Base-by-base conservation (phyloP, 2,888 invertebrate genomes). In the Dicycla oo region DNA sequence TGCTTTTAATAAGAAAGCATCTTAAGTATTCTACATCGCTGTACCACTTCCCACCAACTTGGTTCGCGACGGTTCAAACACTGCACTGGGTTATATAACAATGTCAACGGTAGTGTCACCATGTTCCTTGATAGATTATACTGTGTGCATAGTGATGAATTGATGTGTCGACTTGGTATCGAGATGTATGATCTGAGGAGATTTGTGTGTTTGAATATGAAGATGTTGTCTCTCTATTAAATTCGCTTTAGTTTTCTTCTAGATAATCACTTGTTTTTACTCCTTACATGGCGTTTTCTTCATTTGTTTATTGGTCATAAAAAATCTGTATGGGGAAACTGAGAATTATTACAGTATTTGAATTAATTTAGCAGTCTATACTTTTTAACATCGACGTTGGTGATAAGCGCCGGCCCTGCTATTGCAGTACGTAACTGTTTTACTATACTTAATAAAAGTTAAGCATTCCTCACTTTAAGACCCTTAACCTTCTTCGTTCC, bases 21-120 rank as follows among this genome's bases (percentile, higher is more conserved):
- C 66, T 78, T 57, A 58, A 47, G 65, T 58, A 40, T 64, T 61
- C 63, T 69, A 68, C 67, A 15, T 47, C 47, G 40, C 18, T 7
- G 63, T 62, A 69, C 68, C 66, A 69, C 73, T 73, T 69, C 47
- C 56, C 51, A 11, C 51, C 64, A 57, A 62, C 53, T 66, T 43
- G 43, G 57, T 75, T 79, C 58, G 40, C 68, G 62, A 62, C 65
- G 56, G 73, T 82, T 78, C 82, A 82, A 78, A 80, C 49, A 43
- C 66, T 81, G 78, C 79, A 68, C 64, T 49, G 40, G 51, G 49
- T 51, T 73, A 82, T 63, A 69, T 77, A 72, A 64, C 69, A 69
- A 69, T 63, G 45, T 67, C 57, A 66, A 45, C 49, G 60, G 40
- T 74, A 79, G 73, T 38, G 69, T 72, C 56, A 47, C 75, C 78